Evolutionary conservation across 2,797 vertebrate species (phyloP).

Genomic region (Lateolabrax maculatus): DNA sequence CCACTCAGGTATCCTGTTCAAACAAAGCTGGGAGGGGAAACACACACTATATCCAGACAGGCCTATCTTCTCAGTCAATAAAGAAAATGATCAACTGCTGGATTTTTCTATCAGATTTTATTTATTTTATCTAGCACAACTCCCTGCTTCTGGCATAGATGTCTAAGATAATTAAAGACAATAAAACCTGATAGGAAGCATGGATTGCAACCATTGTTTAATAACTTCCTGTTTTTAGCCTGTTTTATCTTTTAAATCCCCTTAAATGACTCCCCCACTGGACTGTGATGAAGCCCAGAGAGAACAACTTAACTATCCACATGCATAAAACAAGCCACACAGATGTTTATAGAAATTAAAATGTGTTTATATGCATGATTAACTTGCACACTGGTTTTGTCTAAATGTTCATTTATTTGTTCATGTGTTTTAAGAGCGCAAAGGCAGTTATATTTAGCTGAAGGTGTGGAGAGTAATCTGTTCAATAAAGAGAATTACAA

Average conservation of each 20-base stretch:
- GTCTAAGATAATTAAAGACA: background rate
- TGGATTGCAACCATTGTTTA: background rate
- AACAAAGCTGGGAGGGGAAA: background rate
- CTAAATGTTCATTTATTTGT: background rate
- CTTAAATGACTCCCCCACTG: background rate
- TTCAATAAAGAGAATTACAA: background rate
- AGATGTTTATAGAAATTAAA: background rate
- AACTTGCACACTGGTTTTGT: too few relatives aligned
- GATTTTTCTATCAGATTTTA: background rate
- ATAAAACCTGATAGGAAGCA: conserved; percentile 1
- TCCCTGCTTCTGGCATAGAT: background rate
- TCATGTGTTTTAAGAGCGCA: too few relatives aligned
- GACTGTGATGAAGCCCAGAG: too few relatives aligned
- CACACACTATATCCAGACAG: background rate
- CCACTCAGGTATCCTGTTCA: background rate
- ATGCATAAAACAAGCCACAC: background rate
- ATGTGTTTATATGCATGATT: background rate
- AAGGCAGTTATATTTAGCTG: background rate
- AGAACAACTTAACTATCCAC: too few relatives aligned
- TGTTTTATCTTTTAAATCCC: background rate
- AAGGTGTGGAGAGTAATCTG: background rate
- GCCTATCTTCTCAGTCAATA: background rate
- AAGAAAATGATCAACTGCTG: background rate
- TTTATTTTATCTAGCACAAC: background rate
- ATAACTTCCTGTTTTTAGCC: background rate